A percentile compares a stretch with the other conserved stretches of the same genome.
Evolutionary conservation across 2,888 invertebrate species (phyloP).

Genomic region (Leptinotarsa rubiginosa): DNA sequence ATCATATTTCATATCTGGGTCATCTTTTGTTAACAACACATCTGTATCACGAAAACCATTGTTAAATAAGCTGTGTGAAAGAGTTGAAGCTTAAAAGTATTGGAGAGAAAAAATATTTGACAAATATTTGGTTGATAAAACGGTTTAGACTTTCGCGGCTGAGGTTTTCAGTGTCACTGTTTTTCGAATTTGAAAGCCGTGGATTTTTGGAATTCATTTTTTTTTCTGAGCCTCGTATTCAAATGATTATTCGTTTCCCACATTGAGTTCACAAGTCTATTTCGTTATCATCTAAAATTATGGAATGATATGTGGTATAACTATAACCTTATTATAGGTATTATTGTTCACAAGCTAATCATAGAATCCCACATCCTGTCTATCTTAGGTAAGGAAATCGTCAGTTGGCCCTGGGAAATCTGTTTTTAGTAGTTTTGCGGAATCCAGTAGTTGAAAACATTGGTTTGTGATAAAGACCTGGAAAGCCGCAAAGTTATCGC

Average conservation of each 20-base stretch:
- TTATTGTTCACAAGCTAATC: neutral
- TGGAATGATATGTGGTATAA: no score
- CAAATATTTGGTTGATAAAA: neutral
- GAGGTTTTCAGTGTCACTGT: no score
- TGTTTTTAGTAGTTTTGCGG: neutral
- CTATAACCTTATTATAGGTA: neutral
- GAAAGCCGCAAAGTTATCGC: slow-evolving; percentile 12
- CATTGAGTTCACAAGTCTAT: neutral
- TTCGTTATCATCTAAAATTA: neutral
- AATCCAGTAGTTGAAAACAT: neutral
- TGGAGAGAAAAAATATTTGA: neutral
- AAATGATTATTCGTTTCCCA: no score
- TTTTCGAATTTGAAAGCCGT: no score
- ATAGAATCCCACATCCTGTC: slow-evolving; percentile 4
- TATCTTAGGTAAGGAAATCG: neutral
- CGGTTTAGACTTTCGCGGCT: no score
- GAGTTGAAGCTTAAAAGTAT: neutral
- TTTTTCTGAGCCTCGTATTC: no score
- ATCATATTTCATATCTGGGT: neutral
- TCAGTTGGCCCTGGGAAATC: neutral
- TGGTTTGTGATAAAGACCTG: neutral
- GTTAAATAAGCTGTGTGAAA: neutral
- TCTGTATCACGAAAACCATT: neutral
- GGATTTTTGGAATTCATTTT: no score
- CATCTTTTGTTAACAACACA: neutral